These are phyloP conservation scores for Temnothorax unifasciatus DNA, from an alignment of 2,888 invertebrate genomes.

Conservation along the genomic window DNA sequence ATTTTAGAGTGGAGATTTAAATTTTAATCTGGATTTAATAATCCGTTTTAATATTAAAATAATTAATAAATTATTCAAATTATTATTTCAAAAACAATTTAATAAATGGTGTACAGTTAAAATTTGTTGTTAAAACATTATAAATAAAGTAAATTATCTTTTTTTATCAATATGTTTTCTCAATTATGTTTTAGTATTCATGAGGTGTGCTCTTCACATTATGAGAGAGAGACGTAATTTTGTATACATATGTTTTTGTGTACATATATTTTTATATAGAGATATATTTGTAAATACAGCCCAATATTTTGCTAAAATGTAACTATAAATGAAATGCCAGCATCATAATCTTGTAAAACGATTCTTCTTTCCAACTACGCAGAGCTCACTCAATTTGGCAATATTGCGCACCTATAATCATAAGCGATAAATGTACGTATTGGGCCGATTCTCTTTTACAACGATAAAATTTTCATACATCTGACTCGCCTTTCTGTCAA, in stretches of 20 bases:
- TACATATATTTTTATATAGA: too few relatives aligned
- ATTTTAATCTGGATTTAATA: too few relatives aligned
- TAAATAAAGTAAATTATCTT: too few relatives aligned
- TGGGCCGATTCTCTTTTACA: not conserved
- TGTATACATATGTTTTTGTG: not conserved
- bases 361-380: not conserved
- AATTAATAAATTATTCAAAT: too few relatives aligned
- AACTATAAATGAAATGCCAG: not conserved
- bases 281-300: not conserved
- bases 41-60: too few relatives aligned
- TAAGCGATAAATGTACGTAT: not conserved
- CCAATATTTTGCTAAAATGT: not conserved
- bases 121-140: too few relatives aligned
- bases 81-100: too few relatives aligned
- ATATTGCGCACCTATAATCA: not conserved
- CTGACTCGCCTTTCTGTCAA: not conserved
- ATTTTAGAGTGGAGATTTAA: too few relatives aligned
- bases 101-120: too few relatives aligned
- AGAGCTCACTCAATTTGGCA: not conserved
- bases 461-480: not conserved
- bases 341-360: not conserved
- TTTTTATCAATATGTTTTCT: too few relatives aligned
- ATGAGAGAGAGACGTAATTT: not conserved
- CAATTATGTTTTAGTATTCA: too few relatives aligned
- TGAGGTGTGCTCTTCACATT: too few relatives aligned